phyloP scores from a whole-genome alignment of 2,797 vertebrate species.

The Lateolabrax maculatus region DNA sequence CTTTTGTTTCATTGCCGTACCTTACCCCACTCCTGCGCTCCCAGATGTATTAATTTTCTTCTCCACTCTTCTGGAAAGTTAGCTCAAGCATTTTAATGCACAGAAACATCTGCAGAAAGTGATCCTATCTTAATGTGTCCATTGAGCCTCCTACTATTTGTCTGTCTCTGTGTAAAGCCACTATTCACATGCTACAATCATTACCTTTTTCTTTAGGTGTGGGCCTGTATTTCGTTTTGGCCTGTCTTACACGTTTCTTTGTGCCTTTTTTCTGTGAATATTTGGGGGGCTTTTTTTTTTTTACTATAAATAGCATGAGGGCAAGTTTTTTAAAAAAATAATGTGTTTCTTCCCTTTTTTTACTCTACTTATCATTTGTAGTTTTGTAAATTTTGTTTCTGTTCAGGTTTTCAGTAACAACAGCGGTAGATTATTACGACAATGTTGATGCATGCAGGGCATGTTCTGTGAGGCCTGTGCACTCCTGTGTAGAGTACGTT shows the following conservation, averaged over 20 bases:
- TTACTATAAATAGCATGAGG: constrained; percentile 55
- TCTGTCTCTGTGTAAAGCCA: constrained; percentile 44
- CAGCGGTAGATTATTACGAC: constrained; percentile 51
- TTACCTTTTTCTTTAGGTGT: constrained; percentile 17
- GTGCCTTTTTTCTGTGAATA: constrained; percentile 61
- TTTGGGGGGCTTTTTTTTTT: constrained; percentile 24
- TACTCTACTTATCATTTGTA: constrained; percentile 56
- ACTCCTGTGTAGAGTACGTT: constrained; percentile 73
- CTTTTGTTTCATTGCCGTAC: background rate
- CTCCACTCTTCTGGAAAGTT: constrained; percentile 42
- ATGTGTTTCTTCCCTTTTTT: constrained; percentile 32
- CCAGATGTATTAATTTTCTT: constrained; percentile 34
- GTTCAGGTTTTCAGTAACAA: constrained; percentile 43
- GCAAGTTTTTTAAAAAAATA: constrained; percentile 43
- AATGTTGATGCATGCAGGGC: constrained; percentile 84
- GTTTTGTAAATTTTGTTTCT: constrained; percentile 75
- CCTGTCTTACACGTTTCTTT: constrained; percentile 23
- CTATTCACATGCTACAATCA: constrained; percentile 27
- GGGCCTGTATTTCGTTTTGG: constrained; percentile 15
- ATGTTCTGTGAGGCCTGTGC: constrained; percentile 83
- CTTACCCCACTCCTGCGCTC: constrained; percentile 2
- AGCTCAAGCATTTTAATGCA: constrained; percentile 35
- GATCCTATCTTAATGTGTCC: constrained; percentile 5
- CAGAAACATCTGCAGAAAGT: constrained; percentile 45
- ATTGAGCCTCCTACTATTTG: background rate